Evolutionary conservation across 2,888 invertebrate genomes (phyloP).

Genomic region (Pimpla rufipes): DNA sequence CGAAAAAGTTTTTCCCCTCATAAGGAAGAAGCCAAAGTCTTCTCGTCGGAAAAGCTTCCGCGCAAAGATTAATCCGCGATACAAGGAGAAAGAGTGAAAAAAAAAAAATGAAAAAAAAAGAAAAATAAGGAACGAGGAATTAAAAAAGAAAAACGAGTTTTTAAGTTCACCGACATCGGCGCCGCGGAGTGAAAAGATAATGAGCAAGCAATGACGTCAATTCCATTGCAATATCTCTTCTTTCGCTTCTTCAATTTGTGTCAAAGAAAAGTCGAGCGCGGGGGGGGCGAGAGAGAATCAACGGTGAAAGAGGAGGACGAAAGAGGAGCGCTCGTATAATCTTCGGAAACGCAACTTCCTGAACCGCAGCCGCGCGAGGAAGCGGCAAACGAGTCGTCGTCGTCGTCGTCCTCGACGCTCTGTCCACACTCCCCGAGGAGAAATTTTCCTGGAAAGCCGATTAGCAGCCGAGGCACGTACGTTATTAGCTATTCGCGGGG

Average conservation of each 20-base stretch:
- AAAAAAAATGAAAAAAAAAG: not conserved
- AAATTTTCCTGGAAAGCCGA: slow-evolving; percentile 75
- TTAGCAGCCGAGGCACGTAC: slow-evolving; percentile 82
- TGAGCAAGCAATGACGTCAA: slow-evolving; percentile 13
- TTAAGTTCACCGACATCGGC: not conserved
- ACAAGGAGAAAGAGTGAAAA: not conserved
- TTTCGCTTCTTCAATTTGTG: slow-evolving; percentile 33
- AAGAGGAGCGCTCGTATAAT: slow-evolving; percentile 41
- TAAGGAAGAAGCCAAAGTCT: not conserved
- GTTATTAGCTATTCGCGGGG: slow-evolving; percentile 81
- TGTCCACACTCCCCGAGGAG: slow-evolving; percentile 63
- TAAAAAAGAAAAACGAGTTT: not conserved
- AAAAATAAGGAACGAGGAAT: too few species aligned
- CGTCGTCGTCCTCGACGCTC: slow-evolving; percentile 19
- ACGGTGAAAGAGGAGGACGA: not conserved
- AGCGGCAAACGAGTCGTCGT: slow-evolving; percentile 7
- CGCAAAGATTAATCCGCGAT: not conserved
- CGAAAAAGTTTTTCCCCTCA: not conserved
- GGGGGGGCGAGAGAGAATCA: slow-evolving; percentile 52
- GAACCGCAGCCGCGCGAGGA: not conserved
- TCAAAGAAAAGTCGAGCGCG: slow-evolving; percentile 5
- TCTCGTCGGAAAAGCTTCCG: not conserved
- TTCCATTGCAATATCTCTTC: not conserved
- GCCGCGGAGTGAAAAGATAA: slow-evolving; percentile 11
- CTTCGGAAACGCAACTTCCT: slow-evolving; percentile 48